These are phyloP conservation scores for Fundulus diaphanus DNA, from an alignment of 2,797 vertebrate genomes.

Conservation along the genomic window DNA sequence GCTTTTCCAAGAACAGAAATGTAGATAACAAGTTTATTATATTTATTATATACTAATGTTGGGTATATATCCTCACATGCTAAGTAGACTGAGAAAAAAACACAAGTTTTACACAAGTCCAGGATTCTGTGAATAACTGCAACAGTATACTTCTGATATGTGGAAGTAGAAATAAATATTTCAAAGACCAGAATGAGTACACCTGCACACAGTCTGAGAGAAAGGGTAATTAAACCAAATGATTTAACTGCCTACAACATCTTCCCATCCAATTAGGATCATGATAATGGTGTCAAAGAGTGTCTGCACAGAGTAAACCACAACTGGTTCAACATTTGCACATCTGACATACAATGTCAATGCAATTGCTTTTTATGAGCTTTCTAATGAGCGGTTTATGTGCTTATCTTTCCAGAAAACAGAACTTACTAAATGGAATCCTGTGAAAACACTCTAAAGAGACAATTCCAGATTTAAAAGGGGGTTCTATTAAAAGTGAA, in stretches of 20 bases:
- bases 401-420: neutral
- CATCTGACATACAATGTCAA: neutral
- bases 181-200: neutral
- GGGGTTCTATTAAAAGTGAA: neutral
- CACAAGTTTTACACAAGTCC: neutral
- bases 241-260: neutral
- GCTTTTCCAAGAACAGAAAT: neutral
- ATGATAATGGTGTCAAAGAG: neutral
- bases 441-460: neutral
- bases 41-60: neutral
- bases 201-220: neutral
- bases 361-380: neutral
- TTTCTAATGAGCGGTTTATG: neutral
- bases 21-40: neutral
- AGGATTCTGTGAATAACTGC: neutral
- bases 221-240: neutral
- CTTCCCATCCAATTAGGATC: neutral
- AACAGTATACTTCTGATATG: neutral
- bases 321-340: neutral
- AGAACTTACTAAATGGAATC: neutral
- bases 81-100: neutral
- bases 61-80: neutral
- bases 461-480: neutral
- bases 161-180: neutral
- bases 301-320: neutral